Evolutionary conservation across 1,140 invertebrate species (phyloP), one percentile per base, ranked within the genome.

Genomic region (Heliconius hermathena): DNA sequence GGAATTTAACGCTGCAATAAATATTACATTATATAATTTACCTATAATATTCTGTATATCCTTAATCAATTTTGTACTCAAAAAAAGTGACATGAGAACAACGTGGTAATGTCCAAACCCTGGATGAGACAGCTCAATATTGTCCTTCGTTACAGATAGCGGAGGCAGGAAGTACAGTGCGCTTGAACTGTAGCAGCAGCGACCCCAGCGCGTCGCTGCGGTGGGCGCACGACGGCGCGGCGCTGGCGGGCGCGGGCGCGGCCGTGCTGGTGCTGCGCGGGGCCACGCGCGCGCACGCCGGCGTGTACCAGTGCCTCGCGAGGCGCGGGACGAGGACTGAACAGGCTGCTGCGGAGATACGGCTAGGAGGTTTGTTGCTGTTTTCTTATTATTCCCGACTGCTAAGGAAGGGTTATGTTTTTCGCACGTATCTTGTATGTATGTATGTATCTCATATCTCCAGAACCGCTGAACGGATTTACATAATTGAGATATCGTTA

Each of bases 241-340:
- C 90, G 57, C 71, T 84, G 71, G 82, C 81, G 38, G 96, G 92
- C 46, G 96, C 90, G 66, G 96, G 89, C 60, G 87, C 87, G 70
- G 95, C 95, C 79, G 92, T 94, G 77, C 95, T 97, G 78, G 92
- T 94, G 81, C 95, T 98, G 76, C 95, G 95, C 71, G 95, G 95
- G 46, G 96, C 97, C 8, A 93, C 95, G 60, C 95, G 96, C 76
- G 95, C 97, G 74, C 97, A 97, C 88, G 96, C 96, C 80, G 97
- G 97, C 36, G 97, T 98, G 95, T 98, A 98, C 95, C 97, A 98
- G 90, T 98, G 97, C 89, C 95, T 97, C 79, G 96, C 96, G 18
- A 95, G 95, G 57, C 96, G 96, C 79, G 96, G 96, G 66, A 84
- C 95, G n/a, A 96, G 96, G 76, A 96, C 95, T 72, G 95, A 95